Evolutionary conservation across 2,113 vertebrate species (phyloP).

Genomic region (Bujurquina vittata): DNA sequence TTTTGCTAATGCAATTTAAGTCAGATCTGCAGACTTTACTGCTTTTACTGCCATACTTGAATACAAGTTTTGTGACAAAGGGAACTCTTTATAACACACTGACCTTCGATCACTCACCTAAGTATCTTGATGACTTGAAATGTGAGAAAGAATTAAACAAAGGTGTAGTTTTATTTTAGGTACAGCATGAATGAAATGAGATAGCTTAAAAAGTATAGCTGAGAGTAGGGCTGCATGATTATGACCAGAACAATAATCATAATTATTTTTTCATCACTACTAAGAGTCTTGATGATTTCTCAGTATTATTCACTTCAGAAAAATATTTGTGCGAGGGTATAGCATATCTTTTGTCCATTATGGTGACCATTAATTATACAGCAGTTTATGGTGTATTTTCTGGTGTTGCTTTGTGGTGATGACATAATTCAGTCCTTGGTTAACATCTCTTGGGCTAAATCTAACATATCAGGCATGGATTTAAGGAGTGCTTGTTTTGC

Average conservation of each 20-base stretch:
- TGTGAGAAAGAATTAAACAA: slow-evolving; percentile 31
- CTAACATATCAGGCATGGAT: not conserved
- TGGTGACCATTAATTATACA: not conserved
- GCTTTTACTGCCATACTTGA: slow-evolving; percentile 21
- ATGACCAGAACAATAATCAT: not conserved
- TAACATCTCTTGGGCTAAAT: not conserved
- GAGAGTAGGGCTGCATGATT: no score
- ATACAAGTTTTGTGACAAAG: slow-evolving; percentile 45
- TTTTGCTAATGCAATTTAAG: slow-evolving; percentile 6
- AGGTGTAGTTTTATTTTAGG: slow-evolving; percentile 18
- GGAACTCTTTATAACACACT: slow-evolving; percentile 40
- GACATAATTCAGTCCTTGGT: not conserved
- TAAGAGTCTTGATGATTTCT: not conserved
- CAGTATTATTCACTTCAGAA: not conserved
- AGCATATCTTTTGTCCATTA: not conserved
- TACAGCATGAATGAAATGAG: not conserved
- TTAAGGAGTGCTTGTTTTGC: not conserved
- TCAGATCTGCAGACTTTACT: slow-evolving; percentile 16
- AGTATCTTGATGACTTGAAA: slow-evolving; percentile 47
- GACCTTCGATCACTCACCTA: slow-evolving; percentile 66
- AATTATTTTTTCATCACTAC: not conserved
- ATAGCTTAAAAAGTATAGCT: not conserved
- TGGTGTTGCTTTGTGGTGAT: not conserved
- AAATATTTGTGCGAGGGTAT: not conserved
- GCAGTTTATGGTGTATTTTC: not conserved